Evolutionary conservation across 2,113 vertebrate genomes (phyloP), one percentile per base, ranked within the genome.

Genomic region (Pterocles gutturalis): DNA sequence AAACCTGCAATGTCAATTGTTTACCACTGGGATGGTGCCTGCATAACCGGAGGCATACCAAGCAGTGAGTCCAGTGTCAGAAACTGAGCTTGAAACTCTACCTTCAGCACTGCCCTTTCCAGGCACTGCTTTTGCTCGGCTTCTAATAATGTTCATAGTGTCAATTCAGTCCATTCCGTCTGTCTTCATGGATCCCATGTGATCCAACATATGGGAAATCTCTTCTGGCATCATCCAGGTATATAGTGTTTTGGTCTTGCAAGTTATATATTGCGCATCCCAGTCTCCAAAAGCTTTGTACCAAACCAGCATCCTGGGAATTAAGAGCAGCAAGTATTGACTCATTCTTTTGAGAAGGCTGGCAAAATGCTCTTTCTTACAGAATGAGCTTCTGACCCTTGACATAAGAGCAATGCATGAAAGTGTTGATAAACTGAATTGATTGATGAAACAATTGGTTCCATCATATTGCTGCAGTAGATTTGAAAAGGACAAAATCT

Each of bases 31-130:
- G 55, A 66, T 66, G 82, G 60, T 60, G 21, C 22, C 76, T 70
- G 36, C 51, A 66, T 20, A 87, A 77, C 49, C 89, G 76, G 77
- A 53, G 10, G 25, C 46, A 75, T 26, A 95, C 72, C 61, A 95
- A 95, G 85, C 34, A 91, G 54, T 28, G 34, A 53, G 43, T 17
- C 38, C 43, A 45, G 53, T 31, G 51, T 38, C 31, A 96, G 66
- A 92, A 94, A 78, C 20, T 3, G 26, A 90, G 75, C 43, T 57
- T 96, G 94, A 96, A 95, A 85, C 60, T 54, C 17, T 6, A 66
- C 13, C 53, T 58, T 91, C 75, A 88, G 48, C 29, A 25, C 22
- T 45, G 48, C 36, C 79, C 72, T 92, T 75, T 91, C 76, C 76
- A 62, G 54, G 65, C 34, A 51, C 51, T 83, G 38, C 2, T n/a